Base-by-base conservation (phyloP, 2,888 invertebrate genomes). In the Idaea dimidiata region DNA sequence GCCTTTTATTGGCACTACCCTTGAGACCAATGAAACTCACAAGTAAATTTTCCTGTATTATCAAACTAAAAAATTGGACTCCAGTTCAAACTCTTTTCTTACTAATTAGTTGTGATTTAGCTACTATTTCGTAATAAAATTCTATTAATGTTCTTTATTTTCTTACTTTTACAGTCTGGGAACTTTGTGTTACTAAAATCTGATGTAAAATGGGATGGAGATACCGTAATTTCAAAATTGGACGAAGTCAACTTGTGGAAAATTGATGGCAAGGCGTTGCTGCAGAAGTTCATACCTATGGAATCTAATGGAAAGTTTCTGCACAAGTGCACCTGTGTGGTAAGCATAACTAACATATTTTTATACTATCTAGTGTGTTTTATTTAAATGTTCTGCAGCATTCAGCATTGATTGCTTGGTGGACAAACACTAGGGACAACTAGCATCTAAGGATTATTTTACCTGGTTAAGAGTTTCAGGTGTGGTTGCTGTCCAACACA, bases 231-330 rank as follows among this genome's bases (percentile, higher is more conserved):
- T 71, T 91, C 93, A 60, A 93, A 93, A 69, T 75, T 92, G 81
- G 90, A 91, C 89, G 93, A 93, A 77, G 91, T 94, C 66, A 94
- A 94, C 71, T 90, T 95, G 77, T 95, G 95, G 95, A 94, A 94
- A 86, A 94, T 95, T 68, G 95, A 95, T 85, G 94, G 94, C 57
- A 95, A 95, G 78, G 94, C 94, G 66, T 89, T 95, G 77, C 81
- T 95, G 73, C 95, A 95, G 79, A 95, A 95, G 79, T 95, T 94
- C 84, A 94, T 95, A 73, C 93, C 94, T 53, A 93, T 94, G 87
- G 93, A 94, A 80, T 93, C 94, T 66, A 93, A 88, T 83, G 94
- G 93, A 66, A 93, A 92, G 79, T 82, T 89, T 57, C 82, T 94
- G 62, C 94, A 94, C 81, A 94, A 93, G 82, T 94, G 94, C 76